These are phyloP conservation scores for Heliconius congener DNA, from an alignment of 1,140 invertebrate species.

Conservation along the genomic window DNA sequence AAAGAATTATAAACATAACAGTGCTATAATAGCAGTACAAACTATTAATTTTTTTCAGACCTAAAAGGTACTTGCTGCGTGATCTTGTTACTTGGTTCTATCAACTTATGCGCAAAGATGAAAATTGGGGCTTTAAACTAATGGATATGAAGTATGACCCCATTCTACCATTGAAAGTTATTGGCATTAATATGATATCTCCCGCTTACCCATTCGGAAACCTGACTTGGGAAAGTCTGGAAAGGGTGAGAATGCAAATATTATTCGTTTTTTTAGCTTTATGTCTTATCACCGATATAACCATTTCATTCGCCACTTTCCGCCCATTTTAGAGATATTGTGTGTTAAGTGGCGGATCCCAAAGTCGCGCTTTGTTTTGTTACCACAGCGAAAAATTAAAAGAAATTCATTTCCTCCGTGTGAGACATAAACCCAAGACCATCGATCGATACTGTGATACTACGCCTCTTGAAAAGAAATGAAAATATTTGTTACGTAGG, in stretches of 20 bases:
- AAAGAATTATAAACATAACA: neutral
- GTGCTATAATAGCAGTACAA: neutral
- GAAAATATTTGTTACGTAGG: no score
- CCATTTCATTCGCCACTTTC: no score
- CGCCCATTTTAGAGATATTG: no score
- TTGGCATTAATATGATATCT: slow-evolving; percentile 83
- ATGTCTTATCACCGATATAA: no score
- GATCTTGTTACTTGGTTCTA: slow-evolving; percentile 92
- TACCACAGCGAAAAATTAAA: no score
- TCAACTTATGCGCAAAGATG: slow-evolving; percentile 86
- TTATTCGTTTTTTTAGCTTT: no score
- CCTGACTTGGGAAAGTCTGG: slow-evolving; percentile 89
- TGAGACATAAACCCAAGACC: no score
- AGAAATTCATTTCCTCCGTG: no score
- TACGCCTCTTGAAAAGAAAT: no score
- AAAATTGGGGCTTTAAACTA: slow-evolving; percentile 84
- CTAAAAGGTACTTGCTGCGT: slow-evolving; percentile 88
- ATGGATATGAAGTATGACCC: slow-evolving; percentile 88
- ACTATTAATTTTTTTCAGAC: slow-evolving; percentile 82
- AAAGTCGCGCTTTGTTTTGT: no score
- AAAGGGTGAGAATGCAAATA: slow-evolving; percentile 83
- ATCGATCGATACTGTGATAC: no score
- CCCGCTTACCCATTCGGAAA: slow-evolving; percentile 85
- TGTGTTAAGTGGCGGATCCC: no score
- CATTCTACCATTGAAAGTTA: slow-evolving; percentile 84